A percentile compares a stretch with the other conserved stretches of the same genome.
These are phyloP conservation scores for Nemopilema nomurai DNA, from an alignment of 30 jellyfish, hydroid and myxozoan species.

Conservation along the genomic window DNA sequence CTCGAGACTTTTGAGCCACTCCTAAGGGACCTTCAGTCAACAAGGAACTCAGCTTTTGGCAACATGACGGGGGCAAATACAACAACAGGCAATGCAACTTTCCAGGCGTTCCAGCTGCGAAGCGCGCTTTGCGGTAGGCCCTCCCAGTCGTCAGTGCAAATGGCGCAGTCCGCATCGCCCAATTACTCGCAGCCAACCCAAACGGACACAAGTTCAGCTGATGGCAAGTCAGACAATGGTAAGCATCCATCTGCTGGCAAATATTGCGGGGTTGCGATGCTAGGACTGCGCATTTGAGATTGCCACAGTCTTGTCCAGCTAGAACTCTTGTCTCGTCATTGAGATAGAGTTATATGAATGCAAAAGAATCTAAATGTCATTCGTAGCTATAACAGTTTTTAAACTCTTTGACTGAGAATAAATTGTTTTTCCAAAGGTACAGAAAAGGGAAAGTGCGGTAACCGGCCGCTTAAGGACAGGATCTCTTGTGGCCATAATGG, in stretches of 20 bases:
- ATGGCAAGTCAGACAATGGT: no score
- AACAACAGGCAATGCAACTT: background rate
- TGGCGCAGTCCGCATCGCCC: constrained; percentile 18
- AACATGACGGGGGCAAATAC: background rate
- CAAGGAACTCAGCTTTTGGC: constrained; percentile 16
- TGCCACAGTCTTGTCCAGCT: no score
- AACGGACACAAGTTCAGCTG: background rate
- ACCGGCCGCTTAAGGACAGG: constrained; percentile 33
- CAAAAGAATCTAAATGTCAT: no score
- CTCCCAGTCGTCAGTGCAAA: background rate
- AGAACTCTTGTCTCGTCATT: no score
- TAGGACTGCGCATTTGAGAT: no score
- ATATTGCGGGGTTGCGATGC: no score
- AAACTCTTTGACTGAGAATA: no score
- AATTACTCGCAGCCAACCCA: background rate
- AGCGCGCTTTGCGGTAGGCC: constrained; percentile 42
- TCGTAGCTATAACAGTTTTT: no score
- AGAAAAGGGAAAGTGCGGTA: constrained; percentile 43
- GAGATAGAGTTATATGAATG: no score
- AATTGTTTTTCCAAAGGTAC: no score
- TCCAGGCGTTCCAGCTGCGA: constrained; percentile 26
- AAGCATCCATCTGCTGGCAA: no score
- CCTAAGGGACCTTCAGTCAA: constrained; percentile 31
- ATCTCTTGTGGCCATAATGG: constrained; percentile 86
- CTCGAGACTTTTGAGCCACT: constrained; percentile 55